Evolutionary conservation across 1,140 invertebrate genomes (phyloP), one percentile per base, ranked within the genome.

Genomic region (Anadara kagoshimensis): DNA sequence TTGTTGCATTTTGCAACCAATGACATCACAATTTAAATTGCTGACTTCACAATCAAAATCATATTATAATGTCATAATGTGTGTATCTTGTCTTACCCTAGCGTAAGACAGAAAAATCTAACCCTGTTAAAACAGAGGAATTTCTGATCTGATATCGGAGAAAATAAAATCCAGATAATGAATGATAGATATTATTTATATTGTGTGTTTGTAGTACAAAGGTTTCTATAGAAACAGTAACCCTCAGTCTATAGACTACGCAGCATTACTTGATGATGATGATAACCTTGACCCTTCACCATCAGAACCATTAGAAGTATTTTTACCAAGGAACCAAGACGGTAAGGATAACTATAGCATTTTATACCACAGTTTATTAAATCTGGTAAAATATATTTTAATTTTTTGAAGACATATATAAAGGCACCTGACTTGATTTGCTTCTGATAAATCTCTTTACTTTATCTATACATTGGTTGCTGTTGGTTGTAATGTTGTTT

Each of bases 281-380:
- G 81, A 84, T 44, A 83, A 86, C 36, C 71, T 86, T 41, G 88
- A 89, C 63, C 80, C 86, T 49, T 85, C 88, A 4, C 82, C 82
- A 1, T 89, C 88, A 16, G 84, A 86, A 24, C 75, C 86, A 41
- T 44, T 88, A 11, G 80, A 83, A 44, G 70, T 88, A 18, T 79
- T 76, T 11, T 68, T 89, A 29, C 86, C 88, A 51, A 81, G 74
- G 51, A 73, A 81, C 36, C 83, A 85, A 57, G 82, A 85, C 29
- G 87, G 86, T 86, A 69, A 78, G 78, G 57, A 43, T 7, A 36
- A 2, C 29, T 36, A 7, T 36, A 36, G n/a, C 0, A 54, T 41
- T 8, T 8, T 18, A 56, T 53, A 43, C n/a, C 20, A 1, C 11
- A 5, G 0, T 41, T 3, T 7, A 36, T 36, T 61, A 12, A 18